Conservation (phyloP, 2,797 vertebrate genomes). For the Gymnoscopelus braueri region DNA sequence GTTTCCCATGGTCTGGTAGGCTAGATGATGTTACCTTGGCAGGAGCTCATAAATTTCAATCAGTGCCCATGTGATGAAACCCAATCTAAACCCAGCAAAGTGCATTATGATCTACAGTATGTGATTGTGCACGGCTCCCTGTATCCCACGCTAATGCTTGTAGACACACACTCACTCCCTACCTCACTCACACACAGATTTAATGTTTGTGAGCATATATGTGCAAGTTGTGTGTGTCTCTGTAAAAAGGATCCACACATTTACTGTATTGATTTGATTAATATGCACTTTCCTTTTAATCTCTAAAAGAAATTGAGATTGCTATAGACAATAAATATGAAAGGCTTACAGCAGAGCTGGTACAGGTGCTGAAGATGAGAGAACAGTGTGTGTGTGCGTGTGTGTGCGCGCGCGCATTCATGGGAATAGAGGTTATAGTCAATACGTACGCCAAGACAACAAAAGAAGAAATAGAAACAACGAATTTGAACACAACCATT, state of each 20-base stretch:
- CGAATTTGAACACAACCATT: not conserved
- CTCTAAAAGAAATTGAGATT: slow-evolving; percentile 36
- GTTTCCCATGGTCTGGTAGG: slow-evolving; percentile 22
- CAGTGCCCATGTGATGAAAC: slow-evolving; percentile 48
- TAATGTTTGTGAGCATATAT: slow-evolving; percentile 7
- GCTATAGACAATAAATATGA: slow-evolving; percentile 21
- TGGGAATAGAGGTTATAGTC: too few relatives aligned
- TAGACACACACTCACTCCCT: slow-evolving; percentile 2
- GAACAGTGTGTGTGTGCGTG: slow-evolving; percentile 8
- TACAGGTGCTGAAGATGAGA: slow-evolving; percentile 39
- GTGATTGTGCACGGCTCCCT: slow-evolving; percentile 16
- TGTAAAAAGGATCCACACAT: not conserved
- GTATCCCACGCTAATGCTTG: slow-evolving; percentile 14
- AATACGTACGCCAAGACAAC: not conserved
- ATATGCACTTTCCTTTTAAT: slow-evolving; percentile 37
- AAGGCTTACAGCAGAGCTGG: slow-evolving; percentile 28
- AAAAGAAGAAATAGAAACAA: slow-evolving; percentile 10
- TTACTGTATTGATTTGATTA: slow-evolving; percentile 13
- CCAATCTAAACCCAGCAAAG: slow-evolving; percentile 13
- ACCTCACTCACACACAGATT: not conserved
- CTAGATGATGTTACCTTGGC: slow-evolving; percentile 27
- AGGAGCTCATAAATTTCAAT: slow-evolving; percentile 38
- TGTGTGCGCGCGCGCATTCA: too few relatives aligned
- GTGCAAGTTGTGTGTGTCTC: not conserved
- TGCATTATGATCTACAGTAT: slow-evolving; percentile 29